Conservation (phyloP, 2,113 vertebrate genomes). For the Spea bombifrons region DNA sequence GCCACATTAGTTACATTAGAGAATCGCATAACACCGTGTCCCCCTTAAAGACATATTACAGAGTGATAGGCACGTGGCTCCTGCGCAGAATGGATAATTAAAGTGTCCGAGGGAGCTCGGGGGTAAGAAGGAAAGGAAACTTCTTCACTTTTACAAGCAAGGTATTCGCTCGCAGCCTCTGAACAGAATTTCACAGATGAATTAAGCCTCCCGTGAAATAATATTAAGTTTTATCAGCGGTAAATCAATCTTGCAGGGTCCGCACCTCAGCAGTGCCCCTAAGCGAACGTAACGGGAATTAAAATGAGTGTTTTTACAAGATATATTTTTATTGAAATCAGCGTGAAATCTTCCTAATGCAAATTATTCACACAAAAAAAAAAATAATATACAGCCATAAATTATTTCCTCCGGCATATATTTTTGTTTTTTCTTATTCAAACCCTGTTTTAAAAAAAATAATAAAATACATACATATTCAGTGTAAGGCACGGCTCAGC, state of each 20-base stretch:
- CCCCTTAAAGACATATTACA: too few species aligned
- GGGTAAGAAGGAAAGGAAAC: too few species aligned
- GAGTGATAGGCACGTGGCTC: too few species aligned
- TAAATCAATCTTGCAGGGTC: background rate
- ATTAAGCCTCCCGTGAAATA: background rate
- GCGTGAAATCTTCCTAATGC: constrained; percentile 14
- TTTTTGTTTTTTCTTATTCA: constrained; percentile 10
- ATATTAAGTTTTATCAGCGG: background rate
- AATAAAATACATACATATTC: constrained; percentile 17
- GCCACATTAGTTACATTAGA: too few species aligned
- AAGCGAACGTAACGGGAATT: background rate
- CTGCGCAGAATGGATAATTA: too few species aligned
- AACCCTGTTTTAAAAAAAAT: background rate
- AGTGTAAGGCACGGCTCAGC: constrained; percentile 40
- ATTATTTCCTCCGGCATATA: constrained; percentile 31
- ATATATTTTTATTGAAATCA: constrained; percentile 21
- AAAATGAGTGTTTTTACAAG: background rate
- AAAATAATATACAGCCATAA: constrained; percentile 1
- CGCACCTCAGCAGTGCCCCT: background rate
- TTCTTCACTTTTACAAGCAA: too few species aligned
- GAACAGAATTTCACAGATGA: too few species aligned
- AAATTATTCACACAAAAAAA: constrained; percentile 17
- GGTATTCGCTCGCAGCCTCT: too few species aligned
- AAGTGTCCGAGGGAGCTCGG: too few species aligned
- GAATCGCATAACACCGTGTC: too few species aligned